Base-by-base conservation (phyloP, 1,140 invertebrate species). In the Zeugodacus cucurbitae region DNA sequence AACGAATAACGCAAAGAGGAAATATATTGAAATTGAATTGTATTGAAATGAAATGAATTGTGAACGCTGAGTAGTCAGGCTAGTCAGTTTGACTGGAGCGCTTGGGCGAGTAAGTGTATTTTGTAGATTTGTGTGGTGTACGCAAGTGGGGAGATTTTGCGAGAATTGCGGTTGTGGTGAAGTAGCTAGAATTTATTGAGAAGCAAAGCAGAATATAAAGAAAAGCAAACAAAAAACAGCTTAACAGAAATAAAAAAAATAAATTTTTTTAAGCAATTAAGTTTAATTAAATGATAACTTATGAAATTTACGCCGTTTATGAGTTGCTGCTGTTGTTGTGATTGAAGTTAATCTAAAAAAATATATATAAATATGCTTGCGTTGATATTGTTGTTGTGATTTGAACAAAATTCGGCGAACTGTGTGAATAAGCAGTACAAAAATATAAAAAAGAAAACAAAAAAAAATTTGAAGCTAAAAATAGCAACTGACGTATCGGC, bases 31-130 rank as follows among this genome's bases (percentile, higher is more conserved):
- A 70, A 41, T 78, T 78, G 70, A 48, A 54, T 82, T 82, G 74
- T 48, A 48, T 82, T 82, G 74, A 74, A 74, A 48, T 82, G 74
- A 82, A 82, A 48, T 82, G 74, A 82, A 82, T 48, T 82, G 74
- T 48, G 41, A 22, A 14, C 37, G 74, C 41, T 48, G 74, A 82
- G 74, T 82, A 82, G 41, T 82, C 41, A 82, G 74, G 48, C 41
- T 82, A 82, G 41, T 82, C 41, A 82, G 74, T 82, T 82, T 82
- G 74, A 82, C 74, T 82, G 74, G 74, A 82, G 41, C 74, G 74
- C 74, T 82, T 82, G 74, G 74, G 41, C 74, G 41, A 82, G 74
- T 82, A 82, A 82, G 74, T 82, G 37, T 10, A 48, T 48, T n/a
- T n/a, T n/a, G n/a, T n/a, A n/a, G n/a, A 70, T 34, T 29, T 82